Conservation (phyloP, 2,888 invertebrate species). For the Lepeophtheirus nordmannii region DNA sequence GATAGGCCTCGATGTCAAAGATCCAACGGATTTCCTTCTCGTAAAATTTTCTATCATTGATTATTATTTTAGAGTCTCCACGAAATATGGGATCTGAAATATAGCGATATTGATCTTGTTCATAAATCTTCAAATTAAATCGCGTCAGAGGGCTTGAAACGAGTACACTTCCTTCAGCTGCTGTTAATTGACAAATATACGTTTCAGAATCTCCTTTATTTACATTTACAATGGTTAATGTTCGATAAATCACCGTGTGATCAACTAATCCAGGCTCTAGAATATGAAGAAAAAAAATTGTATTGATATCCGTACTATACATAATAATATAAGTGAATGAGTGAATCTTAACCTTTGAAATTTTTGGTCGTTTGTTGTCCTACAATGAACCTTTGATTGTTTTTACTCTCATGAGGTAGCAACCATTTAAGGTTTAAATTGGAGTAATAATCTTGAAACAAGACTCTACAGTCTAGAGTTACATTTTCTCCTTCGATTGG, state of each 20-base stretch:
- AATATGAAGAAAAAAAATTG: not conserved
- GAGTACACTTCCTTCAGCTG: not conserved
- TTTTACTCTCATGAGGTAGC: not conserved
- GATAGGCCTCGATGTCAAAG: not conserved
- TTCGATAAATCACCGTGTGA: not conserved
- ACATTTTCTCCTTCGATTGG: not conserved
- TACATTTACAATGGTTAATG: not conserved
- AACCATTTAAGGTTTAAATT: not conserved
- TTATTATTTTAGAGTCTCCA: not conserved
- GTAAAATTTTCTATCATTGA: not conserved
- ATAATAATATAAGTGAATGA: too few relatives aligned
- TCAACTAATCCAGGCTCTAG: not conserved
- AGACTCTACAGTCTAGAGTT: not conserved
- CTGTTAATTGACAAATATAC: not conserved
- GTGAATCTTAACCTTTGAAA: not conserved
- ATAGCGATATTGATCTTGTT: not conserved
- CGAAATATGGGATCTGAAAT: slow-evolving; percentile 4
- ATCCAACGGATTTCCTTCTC: slow-evolving; percentile 10
- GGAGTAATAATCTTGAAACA: slow-evolving; percentile 4
- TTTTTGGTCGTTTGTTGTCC: not conserved
- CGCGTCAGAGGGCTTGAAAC: not conserved
- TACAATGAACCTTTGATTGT: not conserved
- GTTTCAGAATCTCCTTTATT: not conserved
- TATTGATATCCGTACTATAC: too few relatives aligned
- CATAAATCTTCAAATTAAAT: not conserved